Base-by-base conservation (phyloP, 2,888 invertebrate species). In the Sminthurides aquaticus region DNA sequence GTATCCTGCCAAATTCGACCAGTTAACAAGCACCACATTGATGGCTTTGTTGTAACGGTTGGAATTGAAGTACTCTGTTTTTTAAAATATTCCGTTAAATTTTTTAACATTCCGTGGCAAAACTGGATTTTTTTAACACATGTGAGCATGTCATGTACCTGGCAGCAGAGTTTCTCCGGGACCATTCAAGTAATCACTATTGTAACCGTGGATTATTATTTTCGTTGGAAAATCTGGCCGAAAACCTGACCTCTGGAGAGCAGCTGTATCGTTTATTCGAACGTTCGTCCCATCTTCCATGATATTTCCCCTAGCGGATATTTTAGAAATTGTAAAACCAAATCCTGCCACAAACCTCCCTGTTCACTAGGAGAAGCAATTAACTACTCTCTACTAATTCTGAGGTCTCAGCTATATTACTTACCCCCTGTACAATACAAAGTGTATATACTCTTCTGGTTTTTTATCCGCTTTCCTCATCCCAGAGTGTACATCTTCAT, bases 191-290 rank as follows among this genome's bases (percentile, higher is more conserved):
- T 52, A 52, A 52, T 52, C 52, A 22, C 20, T 20, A 20, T 52
- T 52, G 20, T 52, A 52, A 5, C 52, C 52, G 20, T 52, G 52
- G 20, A 52, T 52, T 8, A 52, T 8, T 5, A 52, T 20, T 22
- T 52, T 52, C 5, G 52, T 52, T 5, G 52, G 52, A 22, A 52
- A 22, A 15, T 52, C 52, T 22, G 52, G 52, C 22, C 52, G 52
- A 20, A 52, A 52, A 15, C 52, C 52, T 15, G 52, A 15, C 52
- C 52, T 52, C 22, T 20, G 5, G 11, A 52, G 20, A 5, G 52
- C 52, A 5, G 3, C 22, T 20, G 20, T 22, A 52, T 52, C 52
- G 52, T 52, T 52, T 22, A 52, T 20, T 5, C 11, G 52, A 15
- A 52, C 52, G 5, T 5, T 22, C 3, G 5, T 8, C 15, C 52